phyloP scores from a whole-genome alignment of 2,888 invertebrate genomes.

The Phania funesta region DNA sequence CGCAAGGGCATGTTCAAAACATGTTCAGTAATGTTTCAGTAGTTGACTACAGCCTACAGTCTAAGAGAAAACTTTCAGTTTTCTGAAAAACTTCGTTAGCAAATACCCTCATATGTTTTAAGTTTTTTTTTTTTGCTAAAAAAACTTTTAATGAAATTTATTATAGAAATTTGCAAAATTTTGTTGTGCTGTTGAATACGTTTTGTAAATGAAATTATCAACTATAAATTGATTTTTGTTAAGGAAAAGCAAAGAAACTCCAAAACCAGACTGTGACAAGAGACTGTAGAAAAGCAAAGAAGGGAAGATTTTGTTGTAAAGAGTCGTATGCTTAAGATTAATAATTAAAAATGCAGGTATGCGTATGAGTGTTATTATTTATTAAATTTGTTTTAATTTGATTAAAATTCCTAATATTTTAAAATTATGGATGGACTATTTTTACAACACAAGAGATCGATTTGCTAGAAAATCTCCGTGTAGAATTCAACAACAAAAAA shows the following conservation, averaged over 20 bases:
- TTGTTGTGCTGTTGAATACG: constrained; percentile 24
- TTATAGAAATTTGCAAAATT: constrained; percentile 49
- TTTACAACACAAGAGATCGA: too few relatives aligned
- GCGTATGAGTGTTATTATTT: too few relatives aligned
- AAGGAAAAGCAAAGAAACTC: not conserved
- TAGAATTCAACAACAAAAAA: too few relatives aligned
- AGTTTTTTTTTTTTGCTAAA: constrained; percentile 10
- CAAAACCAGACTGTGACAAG: not conserved
- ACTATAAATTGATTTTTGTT: not conserved
- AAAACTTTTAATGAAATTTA: constrained; percentile 65
- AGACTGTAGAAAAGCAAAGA: not conserved
- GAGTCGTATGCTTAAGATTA: too few relatives aligned
- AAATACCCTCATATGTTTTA: constrained; percentile 19
- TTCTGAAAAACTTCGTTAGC: not conserved
- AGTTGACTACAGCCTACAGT: constrained; percentile 8
- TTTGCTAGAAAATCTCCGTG: too few relatives aligned
- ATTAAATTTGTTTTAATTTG: too few relatives aligned
- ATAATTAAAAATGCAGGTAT: too few relatives aligned
- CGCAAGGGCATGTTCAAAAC: constrained; percentile 33
- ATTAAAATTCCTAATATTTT: too few relatives aligned
- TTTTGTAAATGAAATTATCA: constrained; percentile 10
- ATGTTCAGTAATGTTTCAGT: constrained; percentile 26
- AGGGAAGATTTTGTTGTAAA: too few relatives aligned
- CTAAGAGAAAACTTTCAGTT: constrained; percentile 33
- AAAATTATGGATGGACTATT: too few relatives aligned